These are phyloP conservation scores for Gasterosteus aculeatus DNA, from an alignment of 2,113 vertebrate genomes.

Conservation along the genomic window DNA sequence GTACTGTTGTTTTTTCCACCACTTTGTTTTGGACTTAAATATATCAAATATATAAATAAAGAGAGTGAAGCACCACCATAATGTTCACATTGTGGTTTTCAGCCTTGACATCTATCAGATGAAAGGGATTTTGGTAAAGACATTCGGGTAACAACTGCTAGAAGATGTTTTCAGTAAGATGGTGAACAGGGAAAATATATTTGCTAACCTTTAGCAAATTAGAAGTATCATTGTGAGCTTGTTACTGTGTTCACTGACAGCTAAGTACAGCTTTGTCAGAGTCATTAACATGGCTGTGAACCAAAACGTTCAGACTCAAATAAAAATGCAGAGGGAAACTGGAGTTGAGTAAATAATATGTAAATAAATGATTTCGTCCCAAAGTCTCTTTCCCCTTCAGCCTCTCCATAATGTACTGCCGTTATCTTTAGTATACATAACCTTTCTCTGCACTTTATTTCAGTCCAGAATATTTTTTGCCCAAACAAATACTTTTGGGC, in stretches of 20 bases:
- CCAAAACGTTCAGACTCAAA: neutral
- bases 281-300: neutral
- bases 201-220: neutral
- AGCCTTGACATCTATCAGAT: neutral
- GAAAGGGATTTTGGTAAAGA: neutral
- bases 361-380: constrained; percentile 22
- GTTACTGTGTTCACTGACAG: neutral
- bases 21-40: neutral
- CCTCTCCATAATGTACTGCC: constrained; percentile 2
- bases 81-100: neutral
- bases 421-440: neutral
- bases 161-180: neutral
- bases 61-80: too few species aligned
- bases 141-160: neutral
- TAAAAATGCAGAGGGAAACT: constrained; percentile 4
- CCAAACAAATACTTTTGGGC: neutral
- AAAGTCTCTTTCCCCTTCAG: constrained; percentile 1
- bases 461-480: neutral
- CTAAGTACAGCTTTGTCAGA: neutral
- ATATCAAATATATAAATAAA: too few species aligned
- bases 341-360: constrained; percentile 2
- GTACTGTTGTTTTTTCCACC: neutral
- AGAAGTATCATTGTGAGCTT: neutral
- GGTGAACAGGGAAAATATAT: neutral
- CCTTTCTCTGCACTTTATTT: neutral